A percentile compares a stretch with the other conserved stretches of the same genome.
phyloP scores from a whole-genome alignment of 2,113 vertebrate species.

The Brachionichthys hirsutus region DNA sequence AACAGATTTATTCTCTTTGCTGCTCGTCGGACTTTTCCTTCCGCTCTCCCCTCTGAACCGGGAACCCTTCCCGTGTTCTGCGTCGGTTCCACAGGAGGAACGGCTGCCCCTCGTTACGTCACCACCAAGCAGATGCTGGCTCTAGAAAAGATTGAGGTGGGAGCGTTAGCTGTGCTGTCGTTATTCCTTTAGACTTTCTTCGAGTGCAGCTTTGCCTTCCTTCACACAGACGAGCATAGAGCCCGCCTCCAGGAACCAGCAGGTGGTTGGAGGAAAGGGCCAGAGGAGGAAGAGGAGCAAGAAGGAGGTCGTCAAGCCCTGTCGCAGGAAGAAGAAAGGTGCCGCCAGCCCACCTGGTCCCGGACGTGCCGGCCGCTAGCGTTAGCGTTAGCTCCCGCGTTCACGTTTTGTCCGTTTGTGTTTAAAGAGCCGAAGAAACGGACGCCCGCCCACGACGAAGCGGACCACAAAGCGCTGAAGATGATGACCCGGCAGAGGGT shows the following conservation, averaged over 20 bases:
- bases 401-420: neutral
- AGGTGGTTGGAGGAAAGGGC: conserved; percentile 64
- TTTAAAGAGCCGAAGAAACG: conserved; percentile 57
- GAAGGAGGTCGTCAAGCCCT: conserved; percentile 51
- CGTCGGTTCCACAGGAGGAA: conserved; percentile 29
- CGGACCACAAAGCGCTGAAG: conserved; percentile 87
- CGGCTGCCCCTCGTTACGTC: conserved; percentile 17
- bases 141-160: conserved; percentile 46
- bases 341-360: neutral
- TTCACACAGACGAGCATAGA: conserved; percentile 47
- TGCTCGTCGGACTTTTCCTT: no score
- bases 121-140: conserved; percentile 35
- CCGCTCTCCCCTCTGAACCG: no score
- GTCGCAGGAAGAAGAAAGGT: conserved; percentile 68
- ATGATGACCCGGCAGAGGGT: conserved; percentile 92
- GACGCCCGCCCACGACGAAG: conserved; percentile 83
- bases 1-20: no score
- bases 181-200: neutral
- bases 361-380: rapidly evolving
- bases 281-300: conserved; percentile 62
- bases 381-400: neutral
- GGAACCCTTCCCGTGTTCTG: neutral
- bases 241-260: conserved; percentile 58
- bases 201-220: neutral
- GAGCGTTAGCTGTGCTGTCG: neutral